Base-by-base conservation (phyloP, 2,113 vertebrate species). In the Strigops habroptila region DNA sequence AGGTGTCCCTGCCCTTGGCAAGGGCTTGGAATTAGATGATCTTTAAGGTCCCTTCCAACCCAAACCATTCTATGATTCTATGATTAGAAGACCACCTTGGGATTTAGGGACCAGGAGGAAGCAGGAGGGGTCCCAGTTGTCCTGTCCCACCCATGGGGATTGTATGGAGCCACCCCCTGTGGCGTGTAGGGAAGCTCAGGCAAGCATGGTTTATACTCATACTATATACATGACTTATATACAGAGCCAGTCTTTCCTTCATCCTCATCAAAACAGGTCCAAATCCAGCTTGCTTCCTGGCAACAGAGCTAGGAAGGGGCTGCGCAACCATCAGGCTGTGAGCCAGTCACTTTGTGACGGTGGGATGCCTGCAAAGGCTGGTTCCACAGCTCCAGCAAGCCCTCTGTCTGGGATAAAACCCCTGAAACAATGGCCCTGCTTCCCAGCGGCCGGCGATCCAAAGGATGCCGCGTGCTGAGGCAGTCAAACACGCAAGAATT, bases 81-180 rank as follows among this genome's bases (percentile, higher is more conserved):
- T 24, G 33, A 35, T 28, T 17, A 55, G 48, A 49, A 64, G 39
- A 60, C 37, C 48, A 77, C 27, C 3, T 19, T 67, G n/a, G 60
- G 37, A 75, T 14, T 30, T 39, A 52, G 31, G 22, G 41, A 65
- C 55, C 22, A 37, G 46, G 41, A 74, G 19, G 46, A 57, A 88
- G 7, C 0, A 1, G n/a, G 6, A 3, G 11, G 23, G 6, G 19
- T 48, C 28, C 41, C 2, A 0, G 10, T 18, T 35, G 44, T 81
- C 28, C 78, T 6, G 1, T 70, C 44, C 31, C 63, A 31, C 13
- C 55, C 52, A 3, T 18, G 22, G 64, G 10, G 18, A 16, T 41
- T 43, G 14, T 7, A 44, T 52, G 35, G 49, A 79, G 23, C 8
- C 31, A 64, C 5, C 14, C 8, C 17, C 48, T 78, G 0, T 14